These are phyloP conservation scores for Drosophila asahinai DNA, from an alignment of 1,140 invertebrate species.

Conservation along the genomic window DNA sequence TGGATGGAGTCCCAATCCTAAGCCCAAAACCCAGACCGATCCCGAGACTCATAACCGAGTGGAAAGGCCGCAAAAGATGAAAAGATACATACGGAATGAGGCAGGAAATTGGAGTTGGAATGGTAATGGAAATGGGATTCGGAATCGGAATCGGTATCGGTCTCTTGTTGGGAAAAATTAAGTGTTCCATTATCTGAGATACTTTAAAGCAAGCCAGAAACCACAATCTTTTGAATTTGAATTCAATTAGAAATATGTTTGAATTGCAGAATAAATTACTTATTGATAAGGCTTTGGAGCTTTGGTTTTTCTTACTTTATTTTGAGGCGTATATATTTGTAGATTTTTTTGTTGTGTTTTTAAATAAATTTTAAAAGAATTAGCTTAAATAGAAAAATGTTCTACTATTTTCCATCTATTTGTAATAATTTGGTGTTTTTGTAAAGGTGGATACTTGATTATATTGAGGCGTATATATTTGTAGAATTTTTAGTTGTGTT, in stretches of 20 bases:
- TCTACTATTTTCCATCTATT: too few relatives aligned
- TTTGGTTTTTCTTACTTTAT: too few relatives aligned
- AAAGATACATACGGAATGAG: conserved; percentile 65
- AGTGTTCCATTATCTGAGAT: conserved; percentile 16
- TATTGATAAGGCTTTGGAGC: neutral
- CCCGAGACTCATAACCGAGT: conserved; percentile 65
- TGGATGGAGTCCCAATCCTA: conserved; percentile 1
- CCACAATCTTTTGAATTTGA: neutral
- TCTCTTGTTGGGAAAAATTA: conserved; percentile 8
- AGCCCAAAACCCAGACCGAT: conserved; percentile 4
- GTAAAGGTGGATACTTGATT: too few relatives aligned
- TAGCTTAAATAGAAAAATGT: too few relatives aligned
- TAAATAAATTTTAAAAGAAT: too few relatives aligned
- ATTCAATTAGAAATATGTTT: neutral
- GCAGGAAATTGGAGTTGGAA: conserved; percentile 10
- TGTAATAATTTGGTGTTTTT: too few relatives aligned
- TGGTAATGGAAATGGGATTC: conserved; percentile 7
- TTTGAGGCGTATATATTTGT: too few relatives aligned
- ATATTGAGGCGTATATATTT: too few relatives aligned
- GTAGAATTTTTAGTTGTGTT: too few relatives aligned
- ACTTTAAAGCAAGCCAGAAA: neutral
- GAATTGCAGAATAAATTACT: neutral
- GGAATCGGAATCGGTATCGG: neutral
- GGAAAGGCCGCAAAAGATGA: conserved; percentile 47
- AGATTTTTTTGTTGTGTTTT: too few relatives aligned